These are phyloP conservation scores for Delphinapterus leucas DNA, from an alignment of 2,113 vertebrate species.

Conservation along the genomic window DNA sequence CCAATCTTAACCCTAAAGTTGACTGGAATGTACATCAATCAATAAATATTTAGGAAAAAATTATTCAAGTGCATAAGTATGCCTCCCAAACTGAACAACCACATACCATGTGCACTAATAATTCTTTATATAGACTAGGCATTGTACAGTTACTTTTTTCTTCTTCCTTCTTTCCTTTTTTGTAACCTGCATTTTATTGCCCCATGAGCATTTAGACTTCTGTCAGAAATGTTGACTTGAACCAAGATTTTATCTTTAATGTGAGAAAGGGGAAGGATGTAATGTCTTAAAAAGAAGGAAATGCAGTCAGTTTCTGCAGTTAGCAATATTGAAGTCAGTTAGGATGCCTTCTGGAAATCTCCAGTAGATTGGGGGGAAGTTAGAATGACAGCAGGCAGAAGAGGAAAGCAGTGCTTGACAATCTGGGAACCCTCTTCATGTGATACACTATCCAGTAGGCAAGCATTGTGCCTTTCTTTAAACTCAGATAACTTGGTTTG, in stretches of 20 bases:
- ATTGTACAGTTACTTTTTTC: not conserved
- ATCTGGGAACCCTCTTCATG: not conserved
- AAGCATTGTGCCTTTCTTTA: slow-evolving; percentile 26
- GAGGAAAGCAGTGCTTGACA: not conserved
- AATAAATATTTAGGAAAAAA: not conserved
- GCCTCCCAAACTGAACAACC: not conserved
- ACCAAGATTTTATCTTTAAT: slow-evolving; percentile 20
- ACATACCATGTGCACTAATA: not conserved
- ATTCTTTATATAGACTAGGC: not conserved
- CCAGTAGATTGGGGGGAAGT: not conserved
- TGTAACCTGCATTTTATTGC: not conserved
- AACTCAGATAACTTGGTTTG: slow-evolving; percentile 2
- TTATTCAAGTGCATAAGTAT: not conserved
- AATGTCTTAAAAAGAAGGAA: slow-evolving; percentile 12
- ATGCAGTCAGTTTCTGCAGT: not conserved
- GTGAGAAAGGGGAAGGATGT: not conserved
- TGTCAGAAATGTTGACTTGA: not conserved
- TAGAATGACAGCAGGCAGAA: slow-evolving; percentile 54
- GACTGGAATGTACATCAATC: not conserved
- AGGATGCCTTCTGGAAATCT: slow-evolving; percentile 53
- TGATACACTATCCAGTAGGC: not conserved
- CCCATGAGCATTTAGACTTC: not conserved
- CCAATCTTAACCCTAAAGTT: not conserved
- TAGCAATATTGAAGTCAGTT: not conserved
- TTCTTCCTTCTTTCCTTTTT: too few relatives aligned